Conservation (phyloP, 35 echinoderm and acorn worm genomes). For the Eucidaris tribuloides region DNA sequence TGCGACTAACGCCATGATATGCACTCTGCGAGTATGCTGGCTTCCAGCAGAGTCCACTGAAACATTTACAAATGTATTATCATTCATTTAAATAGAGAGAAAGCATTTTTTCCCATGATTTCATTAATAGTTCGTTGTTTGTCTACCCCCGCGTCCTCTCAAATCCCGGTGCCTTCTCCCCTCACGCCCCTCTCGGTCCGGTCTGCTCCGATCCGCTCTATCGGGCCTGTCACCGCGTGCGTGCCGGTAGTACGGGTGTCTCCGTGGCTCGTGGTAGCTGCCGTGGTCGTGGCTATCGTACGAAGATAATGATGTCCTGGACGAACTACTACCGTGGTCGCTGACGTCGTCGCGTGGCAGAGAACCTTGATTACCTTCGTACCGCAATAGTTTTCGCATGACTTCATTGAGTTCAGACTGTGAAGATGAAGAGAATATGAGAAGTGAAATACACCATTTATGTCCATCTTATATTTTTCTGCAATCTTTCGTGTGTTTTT, state of each 20-base stretch:
- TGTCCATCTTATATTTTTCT: neutral
- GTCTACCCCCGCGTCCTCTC: no score
- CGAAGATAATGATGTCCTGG: neutral
- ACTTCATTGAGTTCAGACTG: neutral
- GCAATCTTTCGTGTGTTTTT: neutral
- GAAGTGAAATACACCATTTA: neutral
- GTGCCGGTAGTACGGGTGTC: neutral
- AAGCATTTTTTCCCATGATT: no score
- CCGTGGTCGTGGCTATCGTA: neutral
- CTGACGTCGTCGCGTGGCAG: neutral
- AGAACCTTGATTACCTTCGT: neutral
- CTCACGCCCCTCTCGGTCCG: neutral
- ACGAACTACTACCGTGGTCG: neutral
- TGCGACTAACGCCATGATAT: no score
- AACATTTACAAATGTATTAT: no score
- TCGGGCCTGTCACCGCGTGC: neutral
- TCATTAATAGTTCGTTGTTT: no score
- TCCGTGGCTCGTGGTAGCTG: neutral
- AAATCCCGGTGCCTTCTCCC: neutral
- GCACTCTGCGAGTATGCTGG: no score
- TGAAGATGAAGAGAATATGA: neutral
- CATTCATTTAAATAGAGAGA: no score
- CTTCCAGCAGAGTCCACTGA: no score
- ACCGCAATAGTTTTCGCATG: neutral
- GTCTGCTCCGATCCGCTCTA: no score